Evolutionary conservation across 2,888 invertebrate species (phyloP), one percentile per base, ranked within the genome.

Genomic region (Drosophila leonis): DNA sequence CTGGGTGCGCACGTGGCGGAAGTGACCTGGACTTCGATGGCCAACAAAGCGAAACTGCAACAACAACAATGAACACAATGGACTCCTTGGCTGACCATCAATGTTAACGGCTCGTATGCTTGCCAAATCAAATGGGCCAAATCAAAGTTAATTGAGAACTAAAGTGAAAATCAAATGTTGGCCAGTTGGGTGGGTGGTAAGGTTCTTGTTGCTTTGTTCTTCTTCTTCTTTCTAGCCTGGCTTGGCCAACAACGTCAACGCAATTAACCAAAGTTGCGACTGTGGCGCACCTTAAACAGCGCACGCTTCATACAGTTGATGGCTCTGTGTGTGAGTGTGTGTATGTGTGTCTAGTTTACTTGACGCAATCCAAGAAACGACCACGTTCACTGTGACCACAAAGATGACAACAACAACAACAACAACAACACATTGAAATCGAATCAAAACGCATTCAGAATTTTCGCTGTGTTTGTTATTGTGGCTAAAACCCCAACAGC

Each of bases 91-190:
- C 67, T 29, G 70, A 76, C 76, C 83, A 85, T 85, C 83, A 85
- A 74, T 80, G 83, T 82, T 84, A 88, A 88, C 88, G 88, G 78
- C 74, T 65, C 73, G 70, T 70, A 60, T 69, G 66, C 69, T 52
- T 52, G 68, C 72, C 80, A 80, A 72, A 86, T 82, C 82, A 82
- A 88, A 87, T 84, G 85, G 85, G 74, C 85, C 84, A 90, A 90
- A 91, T 91, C 90, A 87, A 90, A 90, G 79, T 90, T 91, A 90
- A 90, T 91, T 90, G 90, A 86, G 90, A 86, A 86, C 90, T 88
- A 90, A 89, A 86, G 86, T 85, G 90, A 86, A 88, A 86, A 86
- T 86, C 90, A 86, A 86, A 86, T 86, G 80, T 83, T 80, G 66
- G 42, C 35, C 65, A 55, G 13, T 24, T 65, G 65, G 74, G 69